Conservation (phyloP, 2,797 vertebrate species). For the Notamacropus eugenii region DNA sequence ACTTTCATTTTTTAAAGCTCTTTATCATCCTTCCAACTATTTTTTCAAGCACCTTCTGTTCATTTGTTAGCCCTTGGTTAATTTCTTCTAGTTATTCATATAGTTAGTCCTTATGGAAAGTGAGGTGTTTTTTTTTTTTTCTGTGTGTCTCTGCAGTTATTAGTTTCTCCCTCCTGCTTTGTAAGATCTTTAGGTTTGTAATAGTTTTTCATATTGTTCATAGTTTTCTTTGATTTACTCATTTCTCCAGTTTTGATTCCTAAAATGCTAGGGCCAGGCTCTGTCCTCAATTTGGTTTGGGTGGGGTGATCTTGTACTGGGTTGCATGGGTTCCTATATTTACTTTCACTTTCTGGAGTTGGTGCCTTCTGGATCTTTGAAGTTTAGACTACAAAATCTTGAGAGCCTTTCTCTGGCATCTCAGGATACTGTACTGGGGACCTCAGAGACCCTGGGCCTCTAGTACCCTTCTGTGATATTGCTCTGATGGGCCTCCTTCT, state of each 20-base stretch:
- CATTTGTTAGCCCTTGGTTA: background rate
- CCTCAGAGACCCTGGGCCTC: background rate
- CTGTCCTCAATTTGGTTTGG: background rate
- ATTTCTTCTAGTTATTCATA: background rate
- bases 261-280: background rate
- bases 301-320: background rate
- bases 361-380: background rate
- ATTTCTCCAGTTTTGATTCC: background rate
- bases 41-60: background rate
- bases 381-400: background rate
- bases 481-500: background rate
- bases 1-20: background rate
- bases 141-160: background rate
- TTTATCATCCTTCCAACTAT: background rate
- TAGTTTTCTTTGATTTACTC: background rate
- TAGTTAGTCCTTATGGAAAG: background rate
- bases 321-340: background rate
- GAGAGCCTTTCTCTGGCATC: background rate
- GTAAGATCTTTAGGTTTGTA: background rate
- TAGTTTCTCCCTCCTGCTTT: background rate
- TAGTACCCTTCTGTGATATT: background rate
- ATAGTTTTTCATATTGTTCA: background rate
- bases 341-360: background rate
- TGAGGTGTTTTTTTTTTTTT: background rate
- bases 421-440: background rate